A percentile compares a stretch with the other conserved stretches of the same genome.
phyloP scores from a whole-genome alignment of 2,888 invertebrate genomes.

The Drosophila pseudotakahashii region DNA sequence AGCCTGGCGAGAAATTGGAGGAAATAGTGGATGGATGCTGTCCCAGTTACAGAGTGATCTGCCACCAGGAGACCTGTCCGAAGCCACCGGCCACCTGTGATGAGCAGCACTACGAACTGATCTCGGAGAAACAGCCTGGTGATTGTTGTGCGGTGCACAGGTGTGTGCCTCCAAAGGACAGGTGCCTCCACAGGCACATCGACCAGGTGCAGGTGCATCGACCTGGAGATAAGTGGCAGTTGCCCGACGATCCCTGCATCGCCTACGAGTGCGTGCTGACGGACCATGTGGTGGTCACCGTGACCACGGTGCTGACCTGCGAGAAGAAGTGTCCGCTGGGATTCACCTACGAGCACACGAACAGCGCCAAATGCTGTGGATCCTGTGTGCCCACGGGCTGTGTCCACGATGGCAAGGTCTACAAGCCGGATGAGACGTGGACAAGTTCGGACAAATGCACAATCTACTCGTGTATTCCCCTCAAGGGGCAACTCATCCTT shows the following conservation, averaged over 20 bases:
- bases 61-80: background rate
- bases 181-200: background rate
- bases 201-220: background rate
- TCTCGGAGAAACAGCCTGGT: background rate
- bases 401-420: background rate
- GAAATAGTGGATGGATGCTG: background rate
- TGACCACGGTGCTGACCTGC: background rate
- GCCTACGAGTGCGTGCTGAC: background rate
- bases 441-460: background rate
- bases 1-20: constrained; percentile 1
- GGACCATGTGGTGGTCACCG: background rate
- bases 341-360: background rate
- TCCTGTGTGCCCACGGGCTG: background rate
- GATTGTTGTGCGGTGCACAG: background rate
- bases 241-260: background rate
- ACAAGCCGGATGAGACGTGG: background rate
- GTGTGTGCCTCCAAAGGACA: background rate
- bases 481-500: background rate
- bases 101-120: background rate
- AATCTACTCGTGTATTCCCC: background rate
- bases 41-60: background rate
- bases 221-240: background rate
- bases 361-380: background rate
- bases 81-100: background rate
- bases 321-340: background rate